Evolutionary conservation across 2,888 invertebrate genomes (phyloP).

Genomic region (Ceratothoa steindachneri): DNA sequence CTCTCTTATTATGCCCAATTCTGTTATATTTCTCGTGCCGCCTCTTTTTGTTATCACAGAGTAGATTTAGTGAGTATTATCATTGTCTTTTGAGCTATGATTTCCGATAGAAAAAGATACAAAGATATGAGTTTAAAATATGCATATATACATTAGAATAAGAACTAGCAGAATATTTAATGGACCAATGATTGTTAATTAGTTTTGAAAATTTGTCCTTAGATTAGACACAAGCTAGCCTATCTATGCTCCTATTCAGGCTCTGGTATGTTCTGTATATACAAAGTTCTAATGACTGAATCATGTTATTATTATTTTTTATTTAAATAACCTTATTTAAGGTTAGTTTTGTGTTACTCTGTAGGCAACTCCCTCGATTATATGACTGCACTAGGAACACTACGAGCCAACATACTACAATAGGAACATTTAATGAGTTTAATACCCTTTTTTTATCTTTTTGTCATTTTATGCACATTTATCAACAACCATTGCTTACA

Average conservation of each 20-base stretch:
- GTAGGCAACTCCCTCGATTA: too few species aligned
- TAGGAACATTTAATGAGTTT: too few species aligned
- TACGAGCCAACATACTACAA: too few species aligned
- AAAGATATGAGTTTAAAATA: neutral
- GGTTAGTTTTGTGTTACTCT: too few species aligned
- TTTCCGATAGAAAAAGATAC: neutral
- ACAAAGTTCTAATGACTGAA: neutral
- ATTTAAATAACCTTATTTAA: too few species aligned
- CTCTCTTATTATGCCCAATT: neutral
- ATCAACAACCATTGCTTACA: neutral
- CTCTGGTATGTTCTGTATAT: slow-evolving; percentile 1
- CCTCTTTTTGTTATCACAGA: neutral
- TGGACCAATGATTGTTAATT: slow-evolving; percentile 8
- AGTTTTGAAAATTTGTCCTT: neutral
- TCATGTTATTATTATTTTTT: neutral
- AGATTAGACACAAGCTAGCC: neutral
- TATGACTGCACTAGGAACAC: too few species aligned
- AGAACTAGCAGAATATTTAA: neutral
- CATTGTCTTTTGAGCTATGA: neutral
- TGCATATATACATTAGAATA: neutral
- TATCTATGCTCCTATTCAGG: neutral
- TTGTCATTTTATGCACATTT: too few species aligned
- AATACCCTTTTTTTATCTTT: too few species aligned
- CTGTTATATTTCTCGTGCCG: neutral
- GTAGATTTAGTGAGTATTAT: neutral